Evolutionary conservation across 2,113 vertebrate species (phyloP).

Genomic region (Tamias sibiricus): DNA sequence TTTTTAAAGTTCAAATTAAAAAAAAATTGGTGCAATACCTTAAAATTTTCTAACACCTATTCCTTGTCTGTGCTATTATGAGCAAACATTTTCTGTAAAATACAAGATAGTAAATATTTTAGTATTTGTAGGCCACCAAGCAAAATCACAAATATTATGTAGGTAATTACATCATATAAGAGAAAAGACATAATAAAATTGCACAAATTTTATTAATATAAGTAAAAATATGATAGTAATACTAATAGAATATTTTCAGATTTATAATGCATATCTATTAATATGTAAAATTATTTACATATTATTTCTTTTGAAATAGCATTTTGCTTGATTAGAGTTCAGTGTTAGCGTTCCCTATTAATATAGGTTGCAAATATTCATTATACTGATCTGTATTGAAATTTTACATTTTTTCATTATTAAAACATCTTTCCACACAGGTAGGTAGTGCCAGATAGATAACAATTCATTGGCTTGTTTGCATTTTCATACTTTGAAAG

Average conservation of each 20-base stretch:
- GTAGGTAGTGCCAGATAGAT: neutral
- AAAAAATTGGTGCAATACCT: neutral
- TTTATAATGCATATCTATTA: neutral
- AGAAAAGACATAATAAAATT: neutral
- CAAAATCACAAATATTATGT: too few species aligned
- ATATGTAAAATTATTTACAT: neutral
- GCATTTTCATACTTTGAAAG: neutral
- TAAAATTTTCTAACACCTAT: neutral
- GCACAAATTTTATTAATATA: neutral
- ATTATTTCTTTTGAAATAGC: neutral
- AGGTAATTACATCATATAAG: neutral
- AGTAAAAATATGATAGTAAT: neutral
- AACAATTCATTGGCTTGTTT: neutral
- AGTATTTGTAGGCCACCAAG: neutral
- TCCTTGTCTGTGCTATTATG: neutral
- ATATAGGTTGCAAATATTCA: neutral
- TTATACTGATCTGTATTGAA: neutral
- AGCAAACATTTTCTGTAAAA: neutral
- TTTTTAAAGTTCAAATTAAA: neutral
- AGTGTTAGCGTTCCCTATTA: neutral
- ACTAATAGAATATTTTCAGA: neutral
- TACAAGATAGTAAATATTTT: neutral
- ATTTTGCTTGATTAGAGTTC: neutral
- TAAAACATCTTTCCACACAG: slow-evolving; percentile 15
- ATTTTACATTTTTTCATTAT: neutral